Conservation (phyloP, 2,113 vertebrate species). For the Calypte anna region DNA sequence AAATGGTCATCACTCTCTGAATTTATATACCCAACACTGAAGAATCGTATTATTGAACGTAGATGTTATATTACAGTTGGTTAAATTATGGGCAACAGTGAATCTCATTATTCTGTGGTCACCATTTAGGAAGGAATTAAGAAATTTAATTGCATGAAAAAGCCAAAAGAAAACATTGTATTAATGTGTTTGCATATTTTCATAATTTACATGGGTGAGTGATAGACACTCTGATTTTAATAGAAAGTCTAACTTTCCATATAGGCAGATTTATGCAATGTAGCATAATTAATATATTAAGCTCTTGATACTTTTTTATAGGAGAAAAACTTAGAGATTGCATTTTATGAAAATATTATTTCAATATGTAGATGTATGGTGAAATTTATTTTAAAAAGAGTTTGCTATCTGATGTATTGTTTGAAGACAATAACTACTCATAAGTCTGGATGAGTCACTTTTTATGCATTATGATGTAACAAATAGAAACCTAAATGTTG, state of each 20-base stretch:
- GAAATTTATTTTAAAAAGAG: neutral
- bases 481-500: neutral
- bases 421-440: neutral
- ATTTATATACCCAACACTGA: neutral
- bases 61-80: neutral
- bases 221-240: neutral
- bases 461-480: neutral
- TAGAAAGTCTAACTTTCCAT: neutral
- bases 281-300: neutral
- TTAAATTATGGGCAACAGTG: neutral
- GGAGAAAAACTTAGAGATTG: neutral
- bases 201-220: neutral
- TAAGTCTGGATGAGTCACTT: neutral
- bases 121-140: neutral
- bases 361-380: neutral
- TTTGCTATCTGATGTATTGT: neutral
- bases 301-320: neutral
- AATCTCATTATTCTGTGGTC: neutral
- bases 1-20: neutral
- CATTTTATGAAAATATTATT: neutral
- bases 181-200: neutral
- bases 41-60: neutral
- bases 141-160: neutral
- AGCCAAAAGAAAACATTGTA: neutral
- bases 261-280: neutral